phyloP scores from a whole-genome alignment of 1,140 invertebrate species.

The Linepithema humile region DNA sequence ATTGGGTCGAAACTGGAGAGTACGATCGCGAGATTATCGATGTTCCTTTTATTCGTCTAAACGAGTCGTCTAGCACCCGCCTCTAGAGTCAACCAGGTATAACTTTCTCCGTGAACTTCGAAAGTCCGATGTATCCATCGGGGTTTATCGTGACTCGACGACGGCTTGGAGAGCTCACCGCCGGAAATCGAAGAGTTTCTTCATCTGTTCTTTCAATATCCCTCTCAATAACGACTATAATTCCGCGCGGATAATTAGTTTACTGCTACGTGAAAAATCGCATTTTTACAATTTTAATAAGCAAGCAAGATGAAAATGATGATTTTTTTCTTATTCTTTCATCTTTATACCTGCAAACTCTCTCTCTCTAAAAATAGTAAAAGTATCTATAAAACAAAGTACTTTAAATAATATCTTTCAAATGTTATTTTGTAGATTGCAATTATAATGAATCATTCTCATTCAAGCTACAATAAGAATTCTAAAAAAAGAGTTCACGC shows the following conservation, averaged over 20 bases:
- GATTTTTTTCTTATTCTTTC: neutral
- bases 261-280: neutral
- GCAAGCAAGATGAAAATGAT: neutral
- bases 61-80: conserved; percentile 48
- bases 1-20: conserved; percentile 50
- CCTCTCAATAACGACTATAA: neutral
- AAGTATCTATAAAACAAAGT: neutral
- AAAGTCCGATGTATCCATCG: conserved; percentile 67
- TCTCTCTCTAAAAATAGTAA: neutral
- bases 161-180: neutral
- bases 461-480: neutral
- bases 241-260: neutral
- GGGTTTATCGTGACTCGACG: conserved; percentile 22
- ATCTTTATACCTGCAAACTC: neutral
- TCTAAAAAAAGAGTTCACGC: neutral
- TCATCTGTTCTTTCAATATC: conserved; percentile 22
- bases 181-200: conserved; percentile 26
- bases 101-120: conserved; percentile 75
- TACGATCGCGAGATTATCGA: conserved; percentile 59
- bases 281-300: neutral
- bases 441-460: neutral
- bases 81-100: conserved; percentile 58
- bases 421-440: neutral
- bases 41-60: conserved; percentile 65
- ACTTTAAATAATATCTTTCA: neutral